Base-by-base conservation (phyloP, 2,797 vertebrate species). In the Tachyglossus aculeatus region DNA sequence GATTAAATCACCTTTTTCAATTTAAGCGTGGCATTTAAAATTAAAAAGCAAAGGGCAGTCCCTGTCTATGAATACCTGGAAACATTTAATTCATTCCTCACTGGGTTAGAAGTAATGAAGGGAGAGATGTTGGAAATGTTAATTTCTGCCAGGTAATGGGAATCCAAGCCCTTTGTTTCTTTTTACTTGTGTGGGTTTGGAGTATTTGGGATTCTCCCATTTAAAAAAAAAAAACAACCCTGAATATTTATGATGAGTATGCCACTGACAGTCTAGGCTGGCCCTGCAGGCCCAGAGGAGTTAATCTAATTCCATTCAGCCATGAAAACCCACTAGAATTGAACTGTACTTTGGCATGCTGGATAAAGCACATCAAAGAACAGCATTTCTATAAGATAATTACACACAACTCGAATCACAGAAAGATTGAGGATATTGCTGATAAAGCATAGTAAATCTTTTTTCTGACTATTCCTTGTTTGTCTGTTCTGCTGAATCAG, bases 401-500 rank as follows among this genome's bases (percentile, higher is more conserved):
- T 88, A 82, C 71, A 71, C 82, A 83, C 84, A 80, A 80, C 84
- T 78, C 88, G 86, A 87, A 87, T 87, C 84, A 83, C 71, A 79
- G 82, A 80, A 86, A 84, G 88, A 87, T 82, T 82, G 88, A 84
- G 88, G 85, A 86, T 87, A 86, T 85, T 85, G 85, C 88, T 90
- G 89, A 90, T 89, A 88, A 88, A 86, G 86, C 76, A 0, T 70
- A 82, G 87, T 87, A 86, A 82, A 87, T 86, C 78, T 88, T 87
- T 85, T n/a, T n/a, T 78, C 83, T 75, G 78, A 82, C 63, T 62
- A 40, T 0, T 47, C 44, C 74, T 71, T 44, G 58, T 85, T 80
- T 72, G 84, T 78, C 80, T 81, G 84, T 81, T 80, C 76, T 88
- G 84, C 83, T 86, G 80, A 89, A 71, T 83, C 80, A 88, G 82